Conservation (phyloP, 37 sponge, comb jelly and placozoan species). For the Hexactinellida sp. region DNA sequence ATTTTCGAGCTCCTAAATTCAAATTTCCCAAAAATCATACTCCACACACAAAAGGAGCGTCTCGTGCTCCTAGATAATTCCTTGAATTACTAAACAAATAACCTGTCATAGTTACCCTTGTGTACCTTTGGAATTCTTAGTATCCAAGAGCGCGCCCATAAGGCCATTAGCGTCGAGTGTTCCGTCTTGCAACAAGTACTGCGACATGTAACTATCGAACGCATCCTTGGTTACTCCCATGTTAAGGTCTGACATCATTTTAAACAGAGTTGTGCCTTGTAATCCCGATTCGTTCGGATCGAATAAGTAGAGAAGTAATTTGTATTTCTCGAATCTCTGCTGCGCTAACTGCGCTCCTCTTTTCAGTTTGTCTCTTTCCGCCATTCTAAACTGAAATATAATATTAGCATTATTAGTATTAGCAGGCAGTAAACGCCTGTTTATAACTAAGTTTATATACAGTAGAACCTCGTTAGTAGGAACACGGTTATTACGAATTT, state of each 20-base stretch:
- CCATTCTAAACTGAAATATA: no score
- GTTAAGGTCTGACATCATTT: slow-evolving; percentile 12
- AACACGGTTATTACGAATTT: no score
- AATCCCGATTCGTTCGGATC: neutral
- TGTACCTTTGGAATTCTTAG: neutral
- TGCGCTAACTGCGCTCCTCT: neutral
- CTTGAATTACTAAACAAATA: no score
- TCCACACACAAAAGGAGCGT: no score
- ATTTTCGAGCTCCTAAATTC: no score
- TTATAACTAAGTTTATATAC: no score
- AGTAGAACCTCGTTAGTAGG: no score
- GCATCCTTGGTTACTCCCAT: neutral
- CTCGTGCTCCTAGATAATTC: no score
- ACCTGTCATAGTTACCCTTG: no score
- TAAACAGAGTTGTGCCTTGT: neutral
- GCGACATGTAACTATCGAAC: neutral
- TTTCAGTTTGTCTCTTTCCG: neutral
- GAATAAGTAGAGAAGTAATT: neutral
- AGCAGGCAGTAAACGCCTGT: no score
- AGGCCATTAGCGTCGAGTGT: neutral
- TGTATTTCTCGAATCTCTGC: neutral
- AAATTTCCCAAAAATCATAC: no score
- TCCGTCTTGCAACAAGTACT: neutral
- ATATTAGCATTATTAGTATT: no score
- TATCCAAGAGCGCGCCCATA: neutral